Conservation (phyloP, 1,140 invertebrate genomes). For the Matsumurasca onukii region DNA sequence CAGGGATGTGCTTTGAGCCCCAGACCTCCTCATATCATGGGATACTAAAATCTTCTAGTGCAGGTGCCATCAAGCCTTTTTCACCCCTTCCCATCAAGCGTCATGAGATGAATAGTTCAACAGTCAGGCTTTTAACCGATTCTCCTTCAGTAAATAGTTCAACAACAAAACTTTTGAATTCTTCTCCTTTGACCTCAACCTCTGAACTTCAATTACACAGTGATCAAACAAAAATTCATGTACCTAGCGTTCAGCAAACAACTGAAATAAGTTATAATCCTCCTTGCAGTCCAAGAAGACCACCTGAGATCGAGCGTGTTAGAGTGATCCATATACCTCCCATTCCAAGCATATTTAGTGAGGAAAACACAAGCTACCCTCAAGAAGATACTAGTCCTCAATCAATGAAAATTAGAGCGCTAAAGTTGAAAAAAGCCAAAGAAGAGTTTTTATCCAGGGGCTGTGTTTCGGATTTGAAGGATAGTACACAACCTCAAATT, state of each 20-base stretch:
- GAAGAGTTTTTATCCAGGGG: conserved; percentile 57
- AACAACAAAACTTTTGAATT: too few relatives aligned
- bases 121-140: too few relatives aligned
- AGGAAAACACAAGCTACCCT: neutral
- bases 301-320: too few relatives aligned
- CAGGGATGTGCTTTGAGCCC: conserved; percentile 34
- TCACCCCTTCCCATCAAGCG: conserved; percentile 33
- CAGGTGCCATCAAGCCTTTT: conserved; percentile 45
- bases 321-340: conserved; percentile 9
- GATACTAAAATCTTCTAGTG: conserved; percentile 48
- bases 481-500: neutral
- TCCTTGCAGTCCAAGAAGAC: too few relatives aligned
- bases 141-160: too few relatives aligned
- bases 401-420: conserved; percentile 45
- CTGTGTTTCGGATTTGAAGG: conserved; percentile 27
- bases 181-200: too few relatives aligned
- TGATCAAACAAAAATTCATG: too few relatives aligned
- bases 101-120: conserved; percentile 11
- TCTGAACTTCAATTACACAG: too few relatives aligned
- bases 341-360: neutral
- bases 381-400: conserved; percentile 19
- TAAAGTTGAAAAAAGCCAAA: conserved; percentile 60
- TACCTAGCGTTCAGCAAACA: too few relatives aligned
- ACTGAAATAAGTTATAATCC: too few relatives aligned
- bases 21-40: conserved; percentile 4